These are phyloP conservation scores for Sycophila sp. DNA, from an alignment of 1,140 invertebrate species.

Conservation along the genomic window DNA sequence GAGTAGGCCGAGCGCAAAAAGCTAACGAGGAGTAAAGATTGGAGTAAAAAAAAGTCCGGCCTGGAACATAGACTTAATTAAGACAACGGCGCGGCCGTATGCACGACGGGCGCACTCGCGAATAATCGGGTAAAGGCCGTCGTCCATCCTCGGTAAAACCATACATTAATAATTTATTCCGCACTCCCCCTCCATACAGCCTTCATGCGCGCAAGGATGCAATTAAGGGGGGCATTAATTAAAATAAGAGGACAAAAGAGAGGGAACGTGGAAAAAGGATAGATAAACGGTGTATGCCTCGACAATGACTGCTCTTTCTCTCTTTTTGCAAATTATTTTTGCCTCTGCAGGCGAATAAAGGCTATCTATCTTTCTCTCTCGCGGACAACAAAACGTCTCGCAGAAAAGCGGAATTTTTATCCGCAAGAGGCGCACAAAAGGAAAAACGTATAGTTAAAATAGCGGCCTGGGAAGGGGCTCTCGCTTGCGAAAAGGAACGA, in stretches of 20 bases:
- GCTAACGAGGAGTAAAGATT: too few relatives aligned
- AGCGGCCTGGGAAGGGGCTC: constrained; percentile 18
- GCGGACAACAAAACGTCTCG: constrained; percentile 10
- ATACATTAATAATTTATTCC: constrained; percentile 31
- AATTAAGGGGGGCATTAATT: constrained; percentile 27
- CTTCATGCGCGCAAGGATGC: constrained; percentile 9
- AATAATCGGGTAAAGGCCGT: constrained; percentile 16
- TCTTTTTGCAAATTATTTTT: too few relatives aligned
- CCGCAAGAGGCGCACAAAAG: constrained; percentile 11
- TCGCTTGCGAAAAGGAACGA: constrained; percentile 44
- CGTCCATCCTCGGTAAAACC: constrained; percentile 10
- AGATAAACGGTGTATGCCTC: neutral
- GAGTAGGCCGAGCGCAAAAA: too few relatives aligned
- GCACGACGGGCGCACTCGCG: neutral
- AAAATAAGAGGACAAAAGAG: constrained; percentile 24
- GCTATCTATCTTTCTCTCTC: too few relatives aligned
- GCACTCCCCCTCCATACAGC: neutral
- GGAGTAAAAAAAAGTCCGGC: neutral
- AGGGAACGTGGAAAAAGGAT: neutral
- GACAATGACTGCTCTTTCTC: constrained; percentile 33
- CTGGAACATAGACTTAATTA: constrained; percentile 7
- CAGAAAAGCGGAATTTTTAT: constrained; percentile 14
- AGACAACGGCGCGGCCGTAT: constrained; percentile 3
- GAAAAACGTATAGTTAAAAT: constrained; percentile 19
- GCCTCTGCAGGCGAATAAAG: too few relatives aligned